Base-by-base conservation (phyloP, 2,113 vertebrate genomes). In the Cynoglossus semilaevis region DNA sequence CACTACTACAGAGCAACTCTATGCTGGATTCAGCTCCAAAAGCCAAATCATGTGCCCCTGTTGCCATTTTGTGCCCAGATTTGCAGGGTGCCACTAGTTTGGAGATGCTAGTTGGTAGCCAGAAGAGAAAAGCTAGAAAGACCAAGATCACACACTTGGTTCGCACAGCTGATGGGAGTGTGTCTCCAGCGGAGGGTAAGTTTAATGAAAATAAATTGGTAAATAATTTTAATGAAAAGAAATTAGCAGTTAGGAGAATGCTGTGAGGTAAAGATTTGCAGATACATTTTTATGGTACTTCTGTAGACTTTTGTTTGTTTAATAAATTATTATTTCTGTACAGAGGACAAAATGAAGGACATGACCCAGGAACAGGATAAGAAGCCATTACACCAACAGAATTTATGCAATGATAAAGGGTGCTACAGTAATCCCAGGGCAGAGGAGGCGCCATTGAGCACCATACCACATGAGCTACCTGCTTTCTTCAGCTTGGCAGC, bases 41-140 rank as follows among this genome's bases (percentile, higher is more conserved):
- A 81, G 88, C 86, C 85, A 95, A 91, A 90, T 80, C 89, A 56
- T 88, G 82, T 80, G 38, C 85, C 67, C 66, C 81, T n/a, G 79
- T 87, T 83, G 72, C 90, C 83, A 83, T 83, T 58, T 87, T 85
- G 85, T 88, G 90, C 89, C 88, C 90, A 77, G 95, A 96, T 58
- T 74, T 90, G 72, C 88, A 89, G 77, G 80, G 88, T 81, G 77
- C 69, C 52, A 81, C 89, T 82, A 89, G 72, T 47, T 91, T 94
- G 71, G 95, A 96, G 73, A 93, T 92, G 72, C 92, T 97, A 82
- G 96, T 98, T 64, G 97, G 96, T 74, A 99, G 97, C 91, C 96
- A 99, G 88, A 99, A 99, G 71, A 93, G 97, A 75, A 99, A 99
- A 92, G 97, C 97, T 35, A 93, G 97, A 72, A 98, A 97, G 91